Conservation (phyloP, 2,888 invertebrate genomes). For the Galerucella calmariensis region DNA sequence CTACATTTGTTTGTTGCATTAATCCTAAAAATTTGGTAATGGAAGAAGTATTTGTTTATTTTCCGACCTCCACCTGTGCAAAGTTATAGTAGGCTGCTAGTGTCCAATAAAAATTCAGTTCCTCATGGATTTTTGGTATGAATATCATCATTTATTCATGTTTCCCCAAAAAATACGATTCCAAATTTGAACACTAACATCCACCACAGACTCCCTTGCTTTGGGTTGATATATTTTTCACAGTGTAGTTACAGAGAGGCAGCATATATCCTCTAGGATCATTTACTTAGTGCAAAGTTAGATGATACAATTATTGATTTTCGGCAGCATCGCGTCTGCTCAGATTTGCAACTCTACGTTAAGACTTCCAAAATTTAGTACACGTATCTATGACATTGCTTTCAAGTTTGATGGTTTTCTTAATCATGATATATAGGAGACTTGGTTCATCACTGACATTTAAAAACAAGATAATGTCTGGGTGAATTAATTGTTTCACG, state of each 20-base stretch:
- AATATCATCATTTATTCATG: too few relatives aligned
- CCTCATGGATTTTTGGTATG: too few relatives aligned
- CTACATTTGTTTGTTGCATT: too few relatives aligned
- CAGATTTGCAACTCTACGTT: slow-evolving; percentile 20
- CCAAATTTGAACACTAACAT: neutral
- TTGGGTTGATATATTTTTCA: neutral
- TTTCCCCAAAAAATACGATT: too few relatives aligned
- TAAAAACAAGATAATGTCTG: too few relatives aligned
- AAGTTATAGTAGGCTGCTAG: too few relatives aligned
- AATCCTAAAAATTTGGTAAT: too few relatives aligned
- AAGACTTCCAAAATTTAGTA: neutral
- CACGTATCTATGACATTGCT: neutral
- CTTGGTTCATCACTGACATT: neutral
- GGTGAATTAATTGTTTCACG: too few relatives aligned
- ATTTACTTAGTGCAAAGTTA: slow-evolving; percentile 24
- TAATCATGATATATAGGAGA: neutral
- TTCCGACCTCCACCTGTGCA: too few relatives aligned
- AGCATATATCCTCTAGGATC: slow-evolving; percentile 1
- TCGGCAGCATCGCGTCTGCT: slow-evolving; percentile 15
- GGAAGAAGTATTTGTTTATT: too few relatives aligned
- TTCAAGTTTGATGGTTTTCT: neutral
- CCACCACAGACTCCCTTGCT: neutral
- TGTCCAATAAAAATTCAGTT: too few relatives aligned
- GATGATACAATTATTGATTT: slow-evolving; percentile 33
- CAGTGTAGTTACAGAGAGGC: neutral